Evolutionary conservation across 2,797 vertebrate genomes (phyloP).

Genomic region (Poecilia wingei): DNA sequence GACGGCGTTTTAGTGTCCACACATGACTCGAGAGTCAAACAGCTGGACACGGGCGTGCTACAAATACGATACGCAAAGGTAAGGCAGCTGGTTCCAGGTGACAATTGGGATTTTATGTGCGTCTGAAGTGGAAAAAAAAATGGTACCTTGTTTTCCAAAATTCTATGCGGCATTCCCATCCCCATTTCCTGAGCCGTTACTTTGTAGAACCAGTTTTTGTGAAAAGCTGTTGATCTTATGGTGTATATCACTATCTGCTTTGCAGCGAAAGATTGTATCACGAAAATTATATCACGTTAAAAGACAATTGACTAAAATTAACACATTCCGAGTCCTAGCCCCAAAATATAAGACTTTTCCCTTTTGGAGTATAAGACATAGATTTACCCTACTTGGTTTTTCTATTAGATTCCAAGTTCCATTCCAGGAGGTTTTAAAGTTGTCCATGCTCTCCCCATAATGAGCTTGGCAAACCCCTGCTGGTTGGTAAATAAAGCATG

Average conservation of each 20-base stretch:
- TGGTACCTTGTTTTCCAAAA: neutral
- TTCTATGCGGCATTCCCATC: neutral
- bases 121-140: neutral
- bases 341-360: neutral
- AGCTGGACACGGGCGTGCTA: conserved; percentile 88
- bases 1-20: conserved; percentile 90
- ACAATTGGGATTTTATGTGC: neutral
- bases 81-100: conserved; percentile 39
- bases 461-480: conserved; percentile 51
- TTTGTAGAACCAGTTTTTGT: neutral
- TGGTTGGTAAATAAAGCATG: conserved; percentile 73
- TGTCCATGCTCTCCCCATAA: conserved; percentile 34
- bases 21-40: conserved; percentile 95
- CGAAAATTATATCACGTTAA: no score
- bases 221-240: neutral
- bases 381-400: conserved; percentile 9
- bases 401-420: conserved; percentile 9
- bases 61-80: conserved; percentile 98
- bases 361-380: neutral
- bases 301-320: no score
- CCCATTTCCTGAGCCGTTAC: neutral
- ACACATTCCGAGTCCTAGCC: no score
- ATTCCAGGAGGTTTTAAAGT: conserved; percentile 44
- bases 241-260: neutral
- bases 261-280: no score